Conservation (phyloP, 2,797 vertebrate species). For the Rhinatrema bivittatum region DNA sequence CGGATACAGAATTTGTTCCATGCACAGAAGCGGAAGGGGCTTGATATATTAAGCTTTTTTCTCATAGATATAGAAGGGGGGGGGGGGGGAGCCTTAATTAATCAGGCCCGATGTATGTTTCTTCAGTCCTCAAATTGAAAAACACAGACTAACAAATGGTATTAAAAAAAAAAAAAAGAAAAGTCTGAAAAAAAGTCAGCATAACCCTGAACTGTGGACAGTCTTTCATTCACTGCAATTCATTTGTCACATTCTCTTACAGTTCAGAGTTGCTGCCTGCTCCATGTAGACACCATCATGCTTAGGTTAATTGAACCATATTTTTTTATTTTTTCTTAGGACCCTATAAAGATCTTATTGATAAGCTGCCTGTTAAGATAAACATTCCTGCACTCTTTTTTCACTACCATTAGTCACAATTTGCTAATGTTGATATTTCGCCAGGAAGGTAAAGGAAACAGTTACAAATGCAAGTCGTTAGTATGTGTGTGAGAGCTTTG, state of each 20-base stretch:
- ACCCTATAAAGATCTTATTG: constrained; percentile 19
- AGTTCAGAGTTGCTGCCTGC: constrained; percentile 17
- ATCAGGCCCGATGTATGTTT: no score
- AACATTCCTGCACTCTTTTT: constrained; percentile 19
- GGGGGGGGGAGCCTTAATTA: no score
- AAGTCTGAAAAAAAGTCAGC: no score
- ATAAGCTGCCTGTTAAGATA: constrained; percentile 25
- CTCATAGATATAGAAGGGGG: no score
- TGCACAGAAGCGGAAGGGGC: no score
- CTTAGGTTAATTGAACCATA: constrained; percentile 22
- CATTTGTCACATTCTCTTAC: constrained; percentile 10
- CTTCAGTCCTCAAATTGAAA: no score
- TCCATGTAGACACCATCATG: constrained; percentile 19
- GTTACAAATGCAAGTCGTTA: constrained; percentile 38
- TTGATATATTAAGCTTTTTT: no score
- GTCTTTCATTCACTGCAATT: not conserved
- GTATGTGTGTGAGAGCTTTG: constrained; percentile 12
- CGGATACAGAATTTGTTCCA: no score
- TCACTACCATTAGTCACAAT: constrained; percentile 33
- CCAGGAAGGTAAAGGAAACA: constrained; percentile 35
- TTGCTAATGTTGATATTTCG: constrained; percentile 35
- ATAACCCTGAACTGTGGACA: no score
- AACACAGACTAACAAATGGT: no score
- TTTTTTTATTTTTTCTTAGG: constrained; percentile 29
- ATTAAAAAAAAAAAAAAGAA: no score